Evolutionary conservation across 2,113 vertebrate species (phyloP).

Genomic region (Microcebus lehilahytsara): DNA sequence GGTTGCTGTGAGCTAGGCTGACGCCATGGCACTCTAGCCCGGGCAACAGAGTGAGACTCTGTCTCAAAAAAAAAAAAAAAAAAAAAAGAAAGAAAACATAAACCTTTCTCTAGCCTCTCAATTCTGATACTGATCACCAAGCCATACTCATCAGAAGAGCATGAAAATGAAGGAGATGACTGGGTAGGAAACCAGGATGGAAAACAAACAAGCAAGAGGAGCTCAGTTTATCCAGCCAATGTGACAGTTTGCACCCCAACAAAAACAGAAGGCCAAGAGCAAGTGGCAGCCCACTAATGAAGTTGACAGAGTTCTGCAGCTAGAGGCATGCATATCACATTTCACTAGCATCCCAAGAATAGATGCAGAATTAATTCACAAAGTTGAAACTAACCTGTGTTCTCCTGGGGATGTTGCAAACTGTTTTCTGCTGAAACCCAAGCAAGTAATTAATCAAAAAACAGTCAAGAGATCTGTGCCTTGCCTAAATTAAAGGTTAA

Average conservation of each 20-base stretch:
- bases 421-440: conserved; percentile 72
- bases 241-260: background rate
- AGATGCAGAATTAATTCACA: conserved; percentile 8
- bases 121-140: background rate
- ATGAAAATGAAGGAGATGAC: conserved; percentile 44
- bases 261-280: conserved; percentile 44
- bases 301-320: background rate
- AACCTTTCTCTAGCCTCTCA: background rate
- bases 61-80: too few species aligned
- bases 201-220: conserved; percentile 39
- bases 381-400: conserved; percentile 63
- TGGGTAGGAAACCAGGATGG: background rate
- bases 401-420: conserved; percentile 69
- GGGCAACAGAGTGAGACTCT: too few species aligned
- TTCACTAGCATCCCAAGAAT: background rate
- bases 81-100: background rate
- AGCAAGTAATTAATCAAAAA: conserved; percentile 63
- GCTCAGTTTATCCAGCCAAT: conserved; percentile 38
- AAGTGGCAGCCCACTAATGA: conserved; percentile 23
- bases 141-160: background rate
- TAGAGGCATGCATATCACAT: conserved; percentile 50
- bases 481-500: conserved; percentile 48
- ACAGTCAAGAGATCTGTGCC: conserved; percentile 36
- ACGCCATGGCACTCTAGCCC: too few species aligned
- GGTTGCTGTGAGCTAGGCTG: too few species aligned